Percentiles rank a stretch among this genome's conserved stretches.
Conservation (phyloP, 2,888 invertebrate genomes). For the Meghimatium bilineatum region DNA sequence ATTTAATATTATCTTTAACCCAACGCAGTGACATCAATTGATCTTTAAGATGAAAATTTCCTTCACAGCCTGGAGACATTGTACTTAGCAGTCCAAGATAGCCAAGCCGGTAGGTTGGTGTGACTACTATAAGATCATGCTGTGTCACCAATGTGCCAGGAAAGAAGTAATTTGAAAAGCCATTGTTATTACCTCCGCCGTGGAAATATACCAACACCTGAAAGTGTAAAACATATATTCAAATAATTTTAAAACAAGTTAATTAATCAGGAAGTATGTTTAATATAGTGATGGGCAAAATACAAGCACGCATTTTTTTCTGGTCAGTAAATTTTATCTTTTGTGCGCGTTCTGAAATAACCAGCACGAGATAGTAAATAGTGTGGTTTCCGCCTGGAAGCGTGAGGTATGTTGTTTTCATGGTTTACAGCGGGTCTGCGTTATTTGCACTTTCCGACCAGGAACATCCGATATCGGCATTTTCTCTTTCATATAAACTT, state of each 20-base stretch:
- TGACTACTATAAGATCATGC: conserved; percentile 46
- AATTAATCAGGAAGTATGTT: no score
- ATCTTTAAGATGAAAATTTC: conserved; percentile 31
- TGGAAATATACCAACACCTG: conserved; percentile 48
- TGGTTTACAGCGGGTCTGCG: no score
- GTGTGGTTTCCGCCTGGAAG: no score
- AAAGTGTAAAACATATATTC: background rate
- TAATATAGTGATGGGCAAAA: no score
- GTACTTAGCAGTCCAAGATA: conserved; percentile 50
- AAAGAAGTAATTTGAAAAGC: background rate
- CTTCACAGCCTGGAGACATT: conserved; percentile 11
- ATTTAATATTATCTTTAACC: conserved; percentile 35
- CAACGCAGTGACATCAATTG: conserved; percentile 23
- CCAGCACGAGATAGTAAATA: no score
- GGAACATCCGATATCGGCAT: no score
- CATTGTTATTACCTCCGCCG: conserved; percentile 40
- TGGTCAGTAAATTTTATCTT: no score
- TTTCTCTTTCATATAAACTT: no score
- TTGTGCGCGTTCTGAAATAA: no score
- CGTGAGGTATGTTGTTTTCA: no score
- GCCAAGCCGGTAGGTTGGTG: conserved; percentile 48
- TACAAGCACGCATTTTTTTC: no score
- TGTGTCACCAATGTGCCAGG: conserved; percentile 47
- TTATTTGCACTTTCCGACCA: no score
- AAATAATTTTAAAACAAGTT: background rate